Base-by-base conservation (phyloP, 2,797 vertebrate genomes). In the Poecilia wingei region DNA sequence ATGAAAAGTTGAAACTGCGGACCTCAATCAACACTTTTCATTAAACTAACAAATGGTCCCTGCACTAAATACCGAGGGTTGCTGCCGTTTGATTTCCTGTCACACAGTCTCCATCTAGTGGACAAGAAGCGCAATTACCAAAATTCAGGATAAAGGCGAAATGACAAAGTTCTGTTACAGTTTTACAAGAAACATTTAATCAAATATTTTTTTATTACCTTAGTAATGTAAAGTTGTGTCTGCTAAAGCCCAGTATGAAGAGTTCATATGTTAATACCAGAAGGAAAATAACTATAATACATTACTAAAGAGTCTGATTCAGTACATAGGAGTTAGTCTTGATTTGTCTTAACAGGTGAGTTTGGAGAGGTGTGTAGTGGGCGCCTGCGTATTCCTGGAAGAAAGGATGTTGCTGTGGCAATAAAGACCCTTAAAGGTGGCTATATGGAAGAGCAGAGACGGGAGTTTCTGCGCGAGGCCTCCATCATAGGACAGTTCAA, bases 361-460 rank as follows among this genome's bases (percentile, higher is more conserved):
- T 99, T 99, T 94, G 98, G 98, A 87, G 98, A 99, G 92, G 98
- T 99, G 3, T 99, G 98, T 74, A 97, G 98, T 75, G 98, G 98
- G 4, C 96, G 96, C 20, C 93, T 99, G 91, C 98, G 97, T 85
- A 95, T 96, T 43, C 97, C 97, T 69, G 97, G 97, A 45, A 97
- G 97, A 91, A 96, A 96, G 86, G 98, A 98, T 89, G 97, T 98
- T 43, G 95, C 97, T 31, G 98, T 99, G 79, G 98, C 98, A 77
- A 99, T 99, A 87, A 99, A 99, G 94, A 99, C 98, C n/a, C 93
- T 99, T 8, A 99, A 99, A 95, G 97, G 97, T 0, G 98, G 98
- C 76, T 97, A 98, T 7, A 82, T 97, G 92, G 98, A 99, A 61
- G 95, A 96, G 4, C 98, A 99, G 92, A 96, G 97, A 89, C 94